Evolutionary conservation across 2,113 vertebrate genomes (phyloP).

Genomic region (Dolichallabes microphthalmus): DNA sequence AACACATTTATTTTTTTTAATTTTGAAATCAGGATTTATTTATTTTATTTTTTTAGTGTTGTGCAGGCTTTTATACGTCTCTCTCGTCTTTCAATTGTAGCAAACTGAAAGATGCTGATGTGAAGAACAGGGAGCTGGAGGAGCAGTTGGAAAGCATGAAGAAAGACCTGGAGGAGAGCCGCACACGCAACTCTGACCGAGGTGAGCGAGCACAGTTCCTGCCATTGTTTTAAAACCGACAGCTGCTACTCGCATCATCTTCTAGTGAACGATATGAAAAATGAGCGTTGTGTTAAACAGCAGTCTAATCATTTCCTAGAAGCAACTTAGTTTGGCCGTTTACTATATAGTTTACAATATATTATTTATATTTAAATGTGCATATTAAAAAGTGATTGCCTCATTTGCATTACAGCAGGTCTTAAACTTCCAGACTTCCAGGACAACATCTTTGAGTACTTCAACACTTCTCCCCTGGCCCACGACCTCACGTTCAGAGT

Average conservation of each 20-base stretch:
- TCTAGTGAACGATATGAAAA: not conserved
- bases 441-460: conserved; percentile 96
- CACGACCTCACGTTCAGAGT: conserved; percentile 93
- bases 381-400: not conserved
- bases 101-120: conserved; percentile 89
- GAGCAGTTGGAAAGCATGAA: conserved; percentile 87
- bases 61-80: not conserved
- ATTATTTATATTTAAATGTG: not conserved
- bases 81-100: conserved; percentile 62
- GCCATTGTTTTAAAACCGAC: not conserved
- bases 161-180: conserved; percentile 88
- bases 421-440: conserved; percentile 93
- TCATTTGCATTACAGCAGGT: conserved; percentile 69
- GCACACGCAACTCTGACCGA: conserved; percentile 76
- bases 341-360: not conserved
- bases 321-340: not conserved
- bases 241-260: not conserved
- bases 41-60: not conserved
- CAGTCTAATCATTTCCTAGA: not conserved
- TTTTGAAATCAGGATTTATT: not conserved
- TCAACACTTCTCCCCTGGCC: conserved; percentile 93
- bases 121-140: conserved; percentile 77
- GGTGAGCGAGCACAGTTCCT: conserved; percentile 67
- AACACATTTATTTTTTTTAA: not conserved
- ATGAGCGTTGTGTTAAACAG: not conserved